Evolutionary conservation across 2,113 vertebrate genomes (phyloP).

Genomic region (Epinephelus moara): DNA sequence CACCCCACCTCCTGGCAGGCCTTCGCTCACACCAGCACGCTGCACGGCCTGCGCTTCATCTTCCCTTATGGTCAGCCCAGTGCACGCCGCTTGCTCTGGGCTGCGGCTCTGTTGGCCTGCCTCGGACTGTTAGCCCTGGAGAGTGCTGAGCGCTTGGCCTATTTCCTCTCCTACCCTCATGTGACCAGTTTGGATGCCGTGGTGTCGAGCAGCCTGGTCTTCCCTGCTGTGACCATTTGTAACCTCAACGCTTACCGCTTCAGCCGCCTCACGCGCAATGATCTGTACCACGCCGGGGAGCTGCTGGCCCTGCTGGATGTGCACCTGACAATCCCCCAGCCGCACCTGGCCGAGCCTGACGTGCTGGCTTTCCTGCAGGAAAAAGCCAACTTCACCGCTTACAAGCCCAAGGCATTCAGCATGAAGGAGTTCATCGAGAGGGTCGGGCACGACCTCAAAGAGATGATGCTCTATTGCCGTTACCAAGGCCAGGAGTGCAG

Average conservation of each 20-base stretch:
- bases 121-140: conserved; percentile 93
- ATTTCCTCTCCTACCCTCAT: conserved; percentile 97
- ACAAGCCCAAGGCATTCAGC: conserved; percentile 94
- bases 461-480: conserved; percentile 99
- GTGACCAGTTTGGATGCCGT: conserved; percentile 96
- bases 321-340: conserved; percentile 92
- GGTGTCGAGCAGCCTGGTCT: conserved; percentile 92
- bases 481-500: conserved; percentile 95
- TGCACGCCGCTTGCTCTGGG: conserved; percentile 93
- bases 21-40: conserved; percentile 92
- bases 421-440: conserved; percentile 97
- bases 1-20: conserved; percentile 93
- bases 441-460: conserved; percentile 95
- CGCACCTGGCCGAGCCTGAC: conserved; percentile 91
- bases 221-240: conserved; percentile 96
- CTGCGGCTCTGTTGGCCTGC: conserved; percentile 91
- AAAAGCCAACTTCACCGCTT: conserved; percentile 94
- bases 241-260: conserved; percentile 98
- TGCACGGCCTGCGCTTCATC: conserved; percentile 95
- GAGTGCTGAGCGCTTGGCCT: conserved; percentile 92
- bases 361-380: conserved; percentile 91
- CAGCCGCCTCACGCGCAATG: conserved; percentile 93
- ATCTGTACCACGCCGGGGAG: conserved; percentile 97
- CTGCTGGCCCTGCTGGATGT: conserved; percentile 94
- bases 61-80: conserved; percentile 91